phyloP scores from a whole-genome alignment of 2,113 vertebrate genomes.

The Ammodytes marinus region DNA sequence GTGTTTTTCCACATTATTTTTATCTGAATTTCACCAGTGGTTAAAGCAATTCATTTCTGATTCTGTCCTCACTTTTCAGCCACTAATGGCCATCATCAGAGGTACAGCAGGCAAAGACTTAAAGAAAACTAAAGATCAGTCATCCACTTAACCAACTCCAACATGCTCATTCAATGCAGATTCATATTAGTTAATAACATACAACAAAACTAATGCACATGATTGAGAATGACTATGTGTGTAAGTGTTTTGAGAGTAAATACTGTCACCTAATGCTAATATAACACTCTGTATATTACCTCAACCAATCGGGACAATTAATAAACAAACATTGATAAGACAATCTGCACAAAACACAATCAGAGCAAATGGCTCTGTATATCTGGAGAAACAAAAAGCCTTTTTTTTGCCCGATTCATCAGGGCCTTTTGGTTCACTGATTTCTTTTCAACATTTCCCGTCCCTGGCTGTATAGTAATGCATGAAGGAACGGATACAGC shows the following conservation, averaged over 20 bases:
- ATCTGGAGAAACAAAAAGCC: conserved; percentile 32
- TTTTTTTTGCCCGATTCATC: conserved; percentile 34
- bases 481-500: conserved; percentile 54
- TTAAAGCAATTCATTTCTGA: neutral
- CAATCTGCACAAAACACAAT: neutral
- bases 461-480: conserved; percentile 29
- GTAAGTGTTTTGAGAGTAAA: neutral
- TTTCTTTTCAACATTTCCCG: conserved; percentile 35
- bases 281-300: neutral
- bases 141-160: neutral
- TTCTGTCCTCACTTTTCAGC: neutral
- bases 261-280: neutral
- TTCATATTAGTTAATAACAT: neutral
- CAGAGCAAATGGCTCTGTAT: conserved; percentile 1
- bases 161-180: neutral
- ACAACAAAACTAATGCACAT: neutral
- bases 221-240: neutral
- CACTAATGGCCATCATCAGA: neutral
- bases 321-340: neutral
- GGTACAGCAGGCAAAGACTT: neutral
- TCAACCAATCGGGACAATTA: neutral
- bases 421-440: conserved; percentile 35
- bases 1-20: neutral
- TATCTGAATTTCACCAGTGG: neutral
- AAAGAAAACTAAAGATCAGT: neutral